phyloP scores from a whole-genome alignment of 1,140 invertebrate genomes.

The Cotesia vestalis region DNA sequence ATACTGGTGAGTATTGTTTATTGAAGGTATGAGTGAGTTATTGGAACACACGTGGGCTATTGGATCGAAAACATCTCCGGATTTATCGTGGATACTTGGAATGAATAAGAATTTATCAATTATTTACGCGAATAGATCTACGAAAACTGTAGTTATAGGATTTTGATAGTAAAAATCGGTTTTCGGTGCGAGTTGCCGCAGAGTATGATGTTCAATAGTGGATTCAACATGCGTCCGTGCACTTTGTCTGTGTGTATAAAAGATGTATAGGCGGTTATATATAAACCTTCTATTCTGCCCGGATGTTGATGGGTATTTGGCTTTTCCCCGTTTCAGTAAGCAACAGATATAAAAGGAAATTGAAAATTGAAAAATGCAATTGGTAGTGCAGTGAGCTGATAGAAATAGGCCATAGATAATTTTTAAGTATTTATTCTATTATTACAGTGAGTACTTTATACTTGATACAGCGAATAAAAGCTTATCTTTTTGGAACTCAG shows the following conservation, averaged over 20 bases:
- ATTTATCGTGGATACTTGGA: slow-evolving; percentile 17
- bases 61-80: slow-evolving; percentile 19
- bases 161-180: slow-evolving; percentile 17
- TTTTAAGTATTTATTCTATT: slow-evolving; percentile 6
- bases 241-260: slow-evolving; percentile 20
- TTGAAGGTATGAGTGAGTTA: neutral
- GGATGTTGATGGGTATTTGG: slow-evolving; percentile 13
- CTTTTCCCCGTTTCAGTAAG: slow-evolving; percentile 8
- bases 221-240: slow-evolving; percentile 19
- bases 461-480: too few relatives aligned
- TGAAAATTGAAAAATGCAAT: slow-evolving; percentile 27
- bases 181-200: neutral
- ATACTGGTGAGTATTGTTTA: slow-evolving; percentile 9
- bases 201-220: slow-evolving; percentile 18
- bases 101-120: slow-evolving; percentile 21
- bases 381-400: slow-evolving; percentile 2
- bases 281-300: neutral
- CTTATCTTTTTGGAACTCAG: too few relatives aligned
- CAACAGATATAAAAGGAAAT: slow-evolving; percentile 2
- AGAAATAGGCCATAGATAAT: slow-evolving; percentile 12
- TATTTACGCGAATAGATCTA: slow-evolving; percentile 20
- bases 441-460: too few relatives aligned
- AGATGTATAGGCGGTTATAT: neutral
- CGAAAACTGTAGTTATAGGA: slow-evolving; percentile 1
- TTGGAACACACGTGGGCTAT: slow-evolving; percentile 20